Evolutionary conservation across 2,113 vertebrate genomes (phyloP).

Genomic region (Hiodon tergisus): DNA sequence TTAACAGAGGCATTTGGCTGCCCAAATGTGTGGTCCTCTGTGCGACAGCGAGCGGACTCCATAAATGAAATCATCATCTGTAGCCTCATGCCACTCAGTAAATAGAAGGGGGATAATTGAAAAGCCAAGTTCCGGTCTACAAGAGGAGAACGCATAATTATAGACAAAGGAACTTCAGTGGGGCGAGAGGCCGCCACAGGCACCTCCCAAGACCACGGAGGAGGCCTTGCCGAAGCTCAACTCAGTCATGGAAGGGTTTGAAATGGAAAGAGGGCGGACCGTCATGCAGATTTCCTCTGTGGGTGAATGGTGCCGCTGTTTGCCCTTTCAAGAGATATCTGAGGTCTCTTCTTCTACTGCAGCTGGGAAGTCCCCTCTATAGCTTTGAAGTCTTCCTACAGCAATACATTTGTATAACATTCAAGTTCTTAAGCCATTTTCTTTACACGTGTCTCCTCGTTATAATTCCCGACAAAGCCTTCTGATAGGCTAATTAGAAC

Average conservation of each 20-base stretch:
- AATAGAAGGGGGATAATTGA: constrained; percentile 12
- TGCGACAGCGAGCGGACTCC: neutral
- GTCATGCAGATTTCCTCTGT: constrained; percentile 11
- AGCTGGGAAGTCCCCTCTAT: neutral
- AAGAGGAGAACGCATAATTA: neutral
- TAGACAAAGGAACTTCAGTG: constrained; percentile 19
- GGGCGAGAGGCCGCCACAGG: neutral
- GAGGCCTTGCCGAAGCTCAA: neutral
- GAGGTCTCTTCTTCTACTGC: constrained; percentile 12
- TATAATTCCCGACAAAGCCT: no score
- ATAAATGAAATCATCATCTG: neutral
- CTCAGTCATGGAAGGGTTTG: constrained; percentile 3
- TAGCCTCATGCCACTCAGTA: neutral
- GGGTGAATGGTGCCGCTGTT: constrained; percentile 27
- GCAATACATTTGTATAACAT: neutral
- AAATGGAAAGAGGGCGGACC: neutral
- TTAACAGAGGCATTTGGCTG: neutral
- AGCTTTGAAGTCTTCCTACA: neutral
- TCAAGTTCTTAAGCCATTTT: no score
- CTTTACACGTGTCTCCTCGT: no score
- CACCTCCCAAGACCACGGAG: neutral
- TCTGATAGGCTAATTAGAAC: no score
- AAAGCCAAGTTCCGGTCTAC: constrained; percentile 1
- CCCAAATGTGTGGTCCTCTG: neutral
- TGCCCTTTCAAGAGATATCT: neutral